Conservation (phyloP, 2,888 invertebrate species). For the Sympetrum striolatum region DNA sequence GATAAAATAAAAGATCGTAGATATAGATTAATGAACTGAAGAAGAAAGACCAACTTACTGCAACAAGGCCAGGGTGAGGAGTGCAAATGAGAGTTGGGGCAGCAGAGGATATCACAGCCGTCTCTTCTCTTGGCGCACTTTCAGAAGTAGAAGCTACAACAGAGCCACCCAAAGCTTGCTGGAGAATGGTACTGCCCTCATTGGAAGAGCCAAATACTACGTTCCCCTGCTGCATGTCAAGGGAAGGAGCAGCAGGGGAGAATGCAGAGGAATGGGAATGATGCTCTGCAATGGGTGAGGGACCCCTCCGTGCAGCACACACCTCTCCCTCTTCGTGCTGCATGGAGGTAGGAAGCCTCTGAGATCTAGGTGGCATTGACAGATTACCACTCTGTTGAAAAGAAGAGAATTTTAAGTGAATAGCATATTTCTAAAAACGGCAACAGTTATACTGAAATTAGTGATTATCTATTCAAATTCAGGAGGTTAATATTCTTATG, state of each 20-base stretch:
- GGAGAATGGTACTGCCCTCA: slow-evolving; percentile 11
- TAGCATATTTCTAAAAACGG: too few species aligned
- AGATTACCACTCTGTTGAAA: neutral
- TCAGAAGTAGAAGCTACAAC: neutral
- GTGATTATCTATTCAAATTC: too few species aligned
- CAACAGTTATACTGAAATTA: too few species aligned
- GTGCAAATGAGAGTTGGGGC: slow-evolving; percentile 29
- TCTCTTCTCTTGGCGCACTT: slow-evolving; percentile 6
- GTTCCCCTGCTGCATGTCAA: slow-evolving; percentile 4
- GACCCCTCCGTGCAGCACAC: neutral
- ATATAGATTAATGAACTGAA: too few species aligned
- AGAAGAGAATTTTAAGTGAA: neutral
- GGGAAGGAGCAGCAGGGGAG: slow-evolving; percentile 14
- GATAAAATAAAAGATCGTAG: too few species aligned
- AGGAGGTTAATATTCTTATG: too few species aligned
- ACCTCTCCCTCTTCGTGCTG: slow-evolving; percentile 22
- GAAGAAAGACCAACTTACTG: neutral
- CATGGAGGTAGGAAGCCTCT: neutral
- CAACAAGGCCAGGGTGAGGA: slow-evolving; percentile 21
- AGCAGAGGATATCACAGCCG: slow-evolving; percentile 34
- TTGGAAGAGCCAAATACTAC: neutral
- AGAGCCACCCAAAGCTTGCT: slow-evolving; percentile 1
- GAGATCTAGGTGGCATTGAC: slow-evolving; percentile 5
- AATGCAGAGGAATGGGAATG: slow-evolving; percentile 24
- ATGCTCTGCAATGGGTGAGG: slow-evolving; percentile 4